Percentiles rank a stretch among this genome's conserved stretches.
Conservation (phyloP, 2,113 vertebrate species). For the Daubentonia madagascariensis region DNA sequence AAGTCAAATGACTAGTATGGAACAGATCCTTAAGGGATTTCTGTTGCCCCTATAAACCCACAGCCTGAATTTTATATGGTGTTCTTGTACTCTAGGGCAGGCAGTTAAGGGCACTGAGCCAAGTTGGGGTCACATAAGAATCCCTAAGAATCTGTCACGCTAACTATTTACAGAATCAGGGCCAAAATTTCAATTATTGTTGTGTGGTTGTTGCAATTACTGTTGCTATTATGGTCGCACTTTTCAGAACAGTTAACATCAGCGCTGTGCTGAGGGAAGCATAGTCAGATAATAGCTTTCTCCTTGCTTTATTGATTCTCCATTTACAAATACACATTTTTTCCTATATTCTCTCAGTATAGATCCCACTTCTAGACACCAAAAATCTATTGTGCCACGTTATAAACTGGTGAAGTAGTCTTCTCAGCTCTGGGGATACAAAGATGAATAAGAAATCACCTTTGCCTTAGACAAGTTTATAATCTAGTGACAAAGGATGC, state of each 20-base stretch:
- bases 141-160: not conserved
- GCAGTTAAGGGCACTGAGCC: not conserved
- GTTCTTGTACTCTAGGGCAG: not conserved
- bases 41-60: not conserved
- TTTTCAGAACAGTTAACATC: conserved; percentile 43
- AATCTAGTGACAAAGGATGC: not conserved
- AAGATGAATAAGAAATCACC: conserved; percentile 4
- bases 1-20: not conserved
- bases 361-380: conserved; percentile 8
- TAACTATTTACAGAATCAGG: conserved; percentile 15
- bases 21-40: not conserved
- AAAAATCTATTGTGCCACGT: conserved; percentile 18
- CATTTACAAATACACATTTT: conserved; percentile 62
- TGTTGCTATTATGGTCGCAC: conserved; percentile 27
- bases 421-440: conserved; percentile 20
- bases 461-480: conserved; percentile 2
- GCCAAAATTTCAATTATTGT: conserved; percentile 30
- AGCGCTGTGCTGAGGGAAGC: not conserved
- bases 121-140: not conserved
- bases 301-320: conserved; percentile 69
- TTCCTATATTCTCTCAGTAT: conserved; percentile 21
- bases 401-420: not conserved
- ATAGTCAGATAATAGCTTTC: conserved; percentile 53
- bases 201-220: conserved; percentile 45
- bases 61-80: not conserved